phyloP scores from a whole-genome alignment of 2,888 invertebrate species.

The Diarsia rubi region DNA sequence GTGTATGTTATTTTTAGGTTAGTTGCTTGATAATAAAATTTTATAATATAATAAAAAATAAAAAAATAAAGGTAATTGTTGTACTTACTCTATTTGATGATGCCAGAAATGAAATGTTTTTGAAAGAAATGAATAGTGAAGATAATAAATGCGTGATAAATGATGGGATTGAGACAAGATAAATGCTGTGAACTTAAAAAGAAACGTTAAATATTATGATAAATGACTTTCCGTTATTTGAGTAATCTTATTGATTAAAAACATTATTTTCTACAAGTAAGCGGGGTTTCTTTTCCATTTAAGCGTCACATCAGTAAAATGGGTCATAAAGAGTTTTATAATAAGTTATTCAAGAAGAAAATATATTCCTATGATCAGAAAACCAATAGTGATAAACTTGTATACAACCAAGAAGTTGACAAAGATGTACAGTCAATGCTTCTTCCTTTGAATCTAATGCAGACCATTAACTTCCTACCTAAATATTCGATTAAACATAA shows the following conservation, averaged over 20 bases:
- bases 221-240: background rate
- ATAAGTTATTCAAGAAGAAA: slow-evolving; percentile 1
- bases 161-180: background rate
- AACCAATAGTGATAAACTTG: background rate
- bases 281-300: too few species aligned
- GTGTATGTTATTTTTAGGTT: too few species aligned
- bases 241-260: background rate
- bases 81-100: background rate
- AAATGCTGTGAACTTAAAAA: background rate
- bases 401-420: background rate
- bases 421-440: slow-evolving; percentile 17
- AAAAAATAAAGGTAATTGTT: background rate
- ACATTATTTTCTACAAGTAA: background rate
- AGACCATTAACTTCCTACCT: background rate
- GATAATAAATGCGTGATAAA: background rate
- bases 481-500: slow-evolving; percentile 14
- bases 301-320: background rate
- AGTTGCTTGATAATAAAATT: too few species aligned
- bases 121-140: background rate
- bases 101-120: background rate
- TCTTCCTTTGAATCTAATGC: slow-evolving; percentile 3
- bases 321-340: background rate
- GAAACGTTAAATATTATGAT: background rate
- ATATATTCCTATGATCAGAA: background rate
- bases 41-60: too few species aligned